These are phyloP conservation scores for Eumacrocentrus americanus DNA, from an alignment of 2,888 invertebrate genomes.

Conservation along the genomic window DNA sequence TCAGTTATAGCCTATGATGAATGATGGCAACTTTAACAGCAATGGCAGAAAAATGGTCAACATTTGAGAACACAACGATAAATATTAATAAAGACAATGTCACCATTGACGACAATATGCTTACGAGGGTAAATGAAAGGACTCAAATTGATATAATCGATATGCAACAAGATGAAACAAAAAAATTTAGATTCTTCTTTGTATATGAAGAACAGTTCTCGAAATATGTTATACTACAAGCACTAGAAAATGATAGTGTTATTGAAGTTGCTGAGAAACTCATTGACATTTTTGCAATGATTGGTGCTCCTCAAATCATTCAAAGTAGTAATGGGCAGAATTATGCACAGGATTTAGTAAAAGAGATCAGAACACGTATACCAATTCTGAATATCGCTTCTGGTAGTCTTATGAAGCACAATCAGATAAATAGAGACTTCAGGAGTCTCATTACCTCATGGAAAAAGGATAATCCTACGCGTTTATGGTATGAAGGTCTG, in stretches of 20 bases:
- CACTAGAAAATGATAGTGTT: constrained; percentile 37
- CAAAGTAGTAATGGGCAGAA: constrained; percentile 47
- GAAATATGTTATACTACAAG: constrained; percentile 46
- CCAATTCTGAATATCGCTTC: constrained; percentile 43
- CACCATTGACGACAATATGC: not conserved
- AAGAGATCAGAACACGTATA: constrained; percentile 42
- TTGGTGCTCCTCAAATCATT: constrained; percentile 48
- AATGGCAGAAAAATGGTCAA: not conserved
- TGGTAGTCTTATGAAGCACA: constrained; percentile 37
- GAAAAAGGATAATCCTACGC: constrained; percentile 43
- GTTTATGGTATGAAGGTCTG: constrained; percentile 44
- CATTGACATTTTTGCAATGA: constrained; percentile 45
- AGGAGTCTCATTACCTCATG: constrained; percentile 41
- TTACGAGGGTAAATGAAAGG: constrained; percentile 33
- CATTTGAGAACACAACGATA: not conserved
- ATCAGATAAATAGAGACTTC: constrained; percentile 40
- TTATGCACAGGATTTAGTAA: constrained; percentile 45
- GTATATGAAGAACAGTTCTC: constrained; percentile 49
- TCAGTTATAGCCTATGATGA: too few species aligned
- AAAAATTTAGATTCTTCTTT: constrained; percentile 41
- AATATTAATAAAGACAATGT: too few species aligned
- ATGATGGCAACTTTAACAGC: not conserved
- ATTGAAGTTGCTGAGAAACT: constrained; percentile 44
- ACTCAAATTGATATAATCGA: constrained; percentile 49
- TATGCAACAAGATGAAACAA: constrained; percentile 37